These are phyloP conservation scores for Idaea biselata DNA, from an alignment of 2,888 invertebrate genomes.

Conservation along the genomic window DNA sequence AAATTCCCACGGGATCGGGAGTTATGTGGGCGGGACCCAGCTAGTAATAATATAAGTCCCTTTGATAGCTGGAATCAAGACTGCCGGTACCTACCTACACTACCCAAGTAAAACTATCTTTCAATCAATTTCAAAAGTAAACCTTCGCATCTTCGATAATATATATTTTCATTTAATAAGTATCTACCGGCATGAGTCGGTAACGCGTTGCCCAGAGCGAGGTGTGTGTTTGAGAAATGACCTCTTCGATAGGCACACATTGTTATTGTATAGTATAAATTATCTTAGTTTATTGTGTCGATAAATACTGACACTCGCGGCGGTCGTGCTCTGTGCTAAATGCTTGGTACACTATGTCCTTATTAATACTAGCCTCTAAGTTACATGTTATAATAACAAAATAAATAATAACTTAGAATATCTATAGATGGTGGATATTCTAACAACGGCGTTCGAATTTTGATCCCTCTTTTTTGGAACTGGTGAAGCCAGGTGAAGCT, in stretches of 20 bases:
- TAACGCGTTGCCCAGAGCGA: constrained; percentile 57
- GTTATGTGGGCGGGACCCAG: no score
- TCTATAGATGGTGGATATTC: no score
- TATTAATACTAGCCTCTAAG: background rate
- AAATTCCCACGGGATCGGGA: no score
- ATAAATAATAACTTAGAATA: no score
- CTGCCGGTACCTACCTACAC: no score
- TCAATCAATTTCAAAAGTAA: background rate
- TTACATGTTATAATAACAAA: background rate
- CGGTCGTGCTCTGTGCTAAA: constrained; percentile 40
- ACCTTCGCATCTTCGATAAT: background rate
- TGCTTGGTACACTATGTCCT: background rate
- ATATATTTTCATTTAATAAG: background rate
- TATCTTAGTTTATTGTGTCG: constrained; percentile 56
- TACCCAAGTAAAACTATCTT: no score
- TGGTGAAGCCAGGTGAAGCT: no score
- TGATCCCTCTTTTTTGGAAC: no score
- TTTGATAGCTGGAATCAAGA: no score
- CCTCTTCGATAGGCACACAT: constrained; percentile 65
- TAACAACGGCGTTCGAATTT: no score
- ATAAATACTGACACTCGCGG: constrained; percentile 58
- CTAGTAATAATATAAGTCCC: no score
- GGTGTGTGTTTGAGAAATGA: constrained; percentile 75
- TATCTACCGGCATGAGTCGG: constrained; percentile 19
- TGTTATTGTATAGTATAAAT: constrained; percentile 71